Evolutionary conservation across 2,888 invertebrate species (phyloP), one percentile per base, ranked within the genome.

Genomic region (Amiota communis): DNA sequence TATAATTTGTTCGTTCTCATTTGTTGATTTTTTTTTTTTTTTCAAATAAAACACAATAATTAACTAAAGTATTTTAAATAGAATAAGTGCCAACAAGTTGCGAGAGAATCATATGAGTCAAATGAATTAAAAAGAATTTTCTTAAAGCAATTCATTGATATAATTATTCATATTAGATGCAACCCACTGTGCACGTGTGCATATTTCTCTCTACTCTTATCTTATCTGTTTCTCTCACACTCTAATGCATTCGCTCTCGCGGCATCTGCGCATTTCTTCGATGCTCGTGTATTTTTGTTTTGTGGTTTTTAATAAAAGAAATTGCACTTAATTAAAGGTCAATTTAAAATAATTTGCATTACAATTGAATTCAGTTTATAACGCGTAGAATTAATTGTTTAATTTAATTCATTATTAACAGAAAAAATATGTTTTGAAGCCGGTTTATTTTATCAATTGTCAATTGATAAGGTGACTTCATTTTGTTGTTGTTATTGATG

Each of bases 401-500:
- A 17, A 59, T 59, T 59, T 10, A 8, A 17, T 59, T 59, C n/a
- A n/a, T 1, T 59, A 20, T 59, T 11, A 15, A 20, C 15, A 10
- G 11, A 9, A 59, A 11, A 11, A 59, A 59, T 36, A 36, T 36
- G 36, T 4, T 57, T 2, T 64, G 47, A n/a, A 64, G 47, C 64
- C 64, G 64, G 64, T 64, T 10, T 64, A 15, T 48, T 64, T 64
- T 64, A 64, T 64, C 64, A 64, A n/a, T 64, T 64, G 36, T n/a
- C n/a, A n/a, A 36, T 36, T 36, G 64, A 64, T 64, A 64, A 64
- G 64, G 47, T 11, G 15, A 63, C n/a, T 63, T 13, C 2, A 23
- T 59, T 59, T 63, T 63, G 46, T 63, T 63, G 46, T 63, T 36
- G 13, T 63, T 63, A 36, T 36, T 63, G n/a, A 9, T 63, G 12